Evolutionary conservation across 2,888 invertebrate genomes (phyloP), one percentile per base, ranked within the genome.

Genomic region (Nowickia ferox): DNA sequence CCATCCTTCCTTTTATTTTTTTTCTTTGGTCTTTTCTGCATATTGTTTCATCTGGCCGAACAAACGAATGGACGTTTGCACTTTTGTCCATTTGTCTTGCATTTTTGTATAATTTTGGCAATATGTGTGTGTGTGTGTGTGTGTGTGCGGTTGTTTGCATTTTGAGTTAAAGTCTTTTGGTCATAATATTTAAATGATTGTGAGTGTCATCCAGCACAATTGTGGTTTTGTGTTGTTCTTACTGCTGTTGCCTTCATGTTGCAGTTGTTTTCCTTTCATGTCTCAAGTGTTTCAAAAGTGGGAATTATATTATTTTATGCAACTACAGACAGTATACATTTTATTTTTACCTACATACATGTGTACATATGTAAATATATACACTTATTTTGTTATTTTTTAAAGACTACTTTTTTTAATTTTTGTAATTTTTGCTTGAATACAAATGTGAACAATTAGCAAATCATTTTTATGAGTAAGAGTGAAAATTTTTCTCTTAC

Each of bases 401-500:
- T 63, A 11, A 51, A 30, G 3, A 63, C 40, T n/a, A 57, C 40
- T 57, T 48, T 15, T 40, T 22, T 22, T 22, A 22, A 9, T 46
- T 63, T 11, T 42, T 2, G 2, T 30, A 30, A 30, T 30, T 42
- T 30, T 30, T 30, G 10, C 38, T 1, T 38, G 72, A n/a, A 9
- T 11, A 59, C 75, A 86, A 79, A 79, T 79, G 86, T 72, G 71
- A 86, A 79, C 82, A 86, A 86, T 86, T 86, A 82, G 71, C 82
- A 82, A 79, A 80, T 11, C 75, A 51, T 71, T 75, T 57, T 78
- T 51, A 44, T 38, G 13, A 30, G 40, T 76, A 42, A 46, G 55
- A 80, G 77, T 40, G 51, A 57, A 51, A 74, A 19, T 40, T 53
- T 17, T 68, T 48, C 51, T 53, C 40, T 68, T 11, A 9, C 10